Conservation (phyloP, 1,140 invertebrate species). For the Brachionus calyciflorus region DNA sequence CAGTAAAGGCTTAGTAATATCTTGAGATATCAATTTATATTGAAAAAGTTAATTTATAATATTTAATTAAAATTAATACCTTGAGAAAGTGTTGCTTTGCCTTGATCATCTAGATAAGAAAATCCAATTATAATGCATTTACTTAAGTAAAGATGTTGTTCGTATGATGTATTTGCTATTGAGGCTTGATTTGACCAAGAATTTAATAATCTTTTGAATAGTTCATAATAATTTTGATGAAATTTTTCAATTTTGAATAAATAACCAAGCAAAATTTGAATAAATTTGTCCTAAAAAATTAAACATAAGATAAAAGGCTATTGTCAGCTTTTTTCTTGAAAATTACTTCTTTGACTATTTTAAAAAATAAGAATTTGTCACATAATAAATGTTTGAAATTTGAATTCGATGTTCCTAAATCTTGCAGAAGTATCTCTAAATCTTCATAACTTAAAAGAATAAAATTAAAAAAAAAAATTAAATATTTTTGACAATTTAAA, state of each 20-base stretch:
- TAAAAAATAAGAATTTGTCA: conserved; percentile 37
- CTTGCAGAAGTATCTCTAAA: neutral
- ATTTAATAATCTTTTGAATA: neutral
- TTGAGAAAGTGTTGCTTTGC: neutral
- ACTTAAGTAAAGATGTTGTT: conserved; percentile 15
- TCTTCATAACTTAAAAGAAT: conserved; percentile 17
- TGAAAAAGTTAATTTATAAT: neutral
- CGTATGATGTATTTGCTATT: neutral
- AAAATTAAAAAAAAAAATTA: neutral
- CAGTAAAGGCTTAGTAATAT: neutral
- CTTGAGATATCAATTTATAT: neutral
- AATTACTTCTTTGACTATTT: neutral
- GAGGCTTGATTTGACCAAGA: conserved; percentile 4
- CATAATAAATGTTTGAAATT: conserved; percentile 14
- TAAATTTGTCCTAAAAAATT: conserved; percentile 8
- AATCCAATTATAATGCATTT: neutral
- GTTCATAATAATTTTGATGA: neutral
- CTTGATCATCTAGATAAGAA: neutral
- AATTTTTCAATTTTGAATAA: neutral
- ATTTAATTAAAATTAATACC: conserved; percentile 1
- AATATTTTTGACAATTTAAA: neutral
- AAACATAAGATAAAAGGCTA: neutral
- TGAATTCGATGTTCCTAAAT: neutral
- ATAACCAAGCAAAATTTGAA: neutral
- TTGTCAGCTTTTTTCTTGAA: neutral